Conservation (phyloP, 2,113 vertebrate genomes). For the Pachycephala philippinensis region DNA sequence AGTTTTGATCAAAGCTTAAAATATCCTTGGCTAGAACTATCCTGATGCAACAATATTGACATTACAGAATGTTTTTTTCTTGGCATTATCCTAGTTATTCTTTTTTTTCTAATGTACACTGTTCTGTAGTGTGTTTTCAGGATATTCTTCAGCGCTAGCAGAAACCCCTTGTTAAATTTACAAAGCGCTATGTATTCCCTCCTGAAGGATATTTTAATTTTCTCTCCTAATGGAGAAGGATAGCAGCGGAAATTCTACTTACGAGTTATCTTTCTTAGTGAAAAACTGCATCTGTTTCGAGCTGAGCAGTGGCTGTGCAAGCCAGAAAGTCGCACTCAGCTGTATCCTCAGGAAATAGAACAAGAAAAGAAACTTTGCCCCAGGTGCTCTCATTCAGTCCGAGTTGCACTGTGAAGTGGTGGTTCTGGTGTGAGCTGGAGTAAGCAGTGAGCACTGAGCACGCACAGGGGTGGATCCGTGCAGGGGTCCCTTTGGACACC, state of each 20-base stretch:
- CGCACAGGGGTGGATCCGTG: neutral
- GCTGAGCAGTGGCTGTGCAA: slow-evolving; percentile 33
- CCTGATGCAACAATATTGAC: slow-evolving; percentile 50
- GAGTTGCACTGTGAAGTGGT: neutral
- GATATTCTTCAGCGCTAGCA: slow-evolving; percentile 15
- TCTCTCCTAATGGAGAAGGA: slow-evolving; percentile 54
- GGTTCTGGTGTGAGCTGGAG: neutral
- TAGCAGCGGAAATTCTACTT: slow-evolving; percentile 56
- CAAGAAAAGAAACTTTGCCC: slow-evolving; percentile 60
- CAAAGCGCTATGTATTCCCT: slow-evolving; percentile 22
- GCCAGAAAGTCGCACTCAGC: slow-evolving; percentile 66
- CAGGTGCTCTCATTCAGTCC: slow-evolving; percentile 49
- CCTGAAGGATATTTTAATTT: slow-evolving; percentile 60
- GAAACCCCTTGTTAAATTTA: slow-evolving; percentile 24
- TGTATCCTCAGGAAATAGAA: slow-evolving; percentile 66
- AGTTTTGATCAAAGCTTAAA: slow-evolving; percentile 62
- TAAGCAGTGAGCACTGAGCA: neutral
- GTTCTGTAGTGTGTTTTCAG: neutral
- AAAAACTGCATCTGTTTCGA: slow-evolving; percentile 68
- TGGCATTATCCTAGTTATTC: slow-evolving; percentile 30
- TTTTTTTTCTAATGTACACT: slow-evolving; percentile 18
- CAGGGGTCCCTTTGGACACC: rapidly evolving
- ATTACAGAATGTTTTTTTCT: slow-evolving; percentile 32
- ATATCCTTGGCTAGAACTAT: slow-evolving; percentile 43
- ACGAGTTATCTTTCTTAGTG: slow-evolving; percentile 52